A percentile compares a stretch with the other conserved stretches of the same genome.
Conservation (phyloP, 2,797 vertebrate genomes). For the Lophius americanus region DNA sequence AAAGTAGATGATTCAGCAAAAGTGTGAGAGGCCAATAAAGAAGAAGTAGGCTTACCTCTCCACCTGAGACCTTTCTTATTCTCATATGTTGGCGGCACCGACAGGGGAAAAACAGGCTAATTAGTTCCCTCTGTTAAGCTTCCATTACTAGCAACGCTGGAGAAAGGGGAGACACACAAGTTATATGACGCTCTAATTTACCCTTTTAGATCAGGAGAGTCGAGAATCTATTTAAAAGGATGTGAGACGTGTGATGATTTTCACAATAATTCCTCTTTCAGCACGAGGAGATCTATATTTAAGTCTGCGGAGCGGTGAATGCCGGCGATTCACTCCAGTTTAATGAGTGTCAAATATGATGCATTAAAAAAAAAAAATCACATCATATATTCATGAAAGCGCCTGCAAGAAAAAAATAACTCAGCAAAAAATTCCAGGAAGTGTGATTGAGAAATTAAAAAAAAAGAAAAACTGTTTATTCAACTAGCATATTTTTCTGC, state of each 20-base stretch:
- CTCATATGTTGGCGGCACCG: slow-evolving; percentile 70
- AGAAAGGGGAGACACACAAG: slow-evolving; percentile 41
- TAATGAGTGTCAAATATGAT: slow-evolving; percentile 36
- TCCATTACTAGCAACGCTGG: slow-evolving; percentile 75
- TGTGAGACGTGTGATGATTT: slow-evolving; percentile 44
- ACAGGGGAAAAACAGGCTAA: slow-evolving; percentile 80
- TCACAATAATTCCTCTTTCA: slow-evolving; percentile 46
- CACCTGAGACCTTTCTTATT: slow-evolving; percentile 65
- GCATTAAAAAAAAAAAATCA: slow-evolving; percentile 4
- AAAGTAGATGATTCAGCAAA: slow-evolving; percentile 1
- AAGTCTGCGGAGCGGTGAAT: slow-evolving; percentile 34
- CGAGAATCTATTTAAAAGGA: slow-evolving; percentile 49
- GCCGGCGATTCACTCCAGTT: slow-evolving; percentile 34
- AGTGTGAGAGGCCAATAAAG: slow-evolving; percentile 2
- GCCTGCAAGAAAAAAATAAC: slow-evolving; percentile 25
- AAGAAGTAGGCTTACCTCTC: slow-evolving; percentile 39
- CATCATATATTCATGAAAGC: slow-evolving; percentile 35
- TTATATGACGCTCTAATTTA: slow-evolving; percentile 71
- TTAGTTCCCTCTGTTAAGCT: slow-evolving; percentile 82
- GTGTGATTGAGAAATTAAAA: slow-evolving; percentile 5
- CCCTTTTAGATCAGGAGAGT: slow-evolving; percentile 54
- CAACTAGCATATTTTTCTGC: slow-evolving; percentile 49
- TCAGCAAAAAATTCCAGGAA: slow-evolving; percentile 42
- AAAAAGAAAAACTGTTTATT: slow-evolving; percentile 19
- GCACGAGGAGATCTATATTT: slow-evolving; percentile 37